Percentiles rank a stretch among this genome's conserved stretches.
Evolutionary conservation across 1,140 invertebrate genomes (phyloP).

Genomic region (Aphidius gifuensis): DNA sequence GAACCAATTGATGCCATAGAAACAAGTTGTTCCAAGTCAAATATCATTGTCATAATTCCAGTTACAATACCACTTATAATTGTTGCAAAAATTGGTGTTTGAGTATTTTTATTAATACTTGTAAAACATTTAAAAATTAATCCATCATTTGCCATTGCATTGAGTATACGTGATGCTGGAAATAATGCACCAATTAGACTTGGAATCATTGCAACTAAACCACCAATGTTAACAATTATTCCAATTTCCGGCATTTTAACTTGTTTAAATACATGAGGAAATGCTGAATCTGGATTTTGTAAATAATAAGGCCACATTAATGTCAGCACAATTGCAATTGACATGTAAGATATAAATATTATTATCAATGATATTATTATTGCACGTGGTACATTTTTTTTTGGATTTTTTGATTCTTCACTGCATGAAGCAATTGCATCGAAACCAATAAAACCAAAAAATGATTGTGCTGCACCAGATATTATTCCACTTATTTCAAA

Average conservation of each 20-base stretch:
- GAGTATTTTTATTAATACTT: slow-evolving; percentile 66
- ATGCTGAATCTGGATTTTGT: slow-evolving; percentile 75
- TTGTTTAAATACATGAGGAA: slow-evolving; percentile 76
- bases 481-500: no score
- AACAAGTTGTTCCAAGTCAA: slow-evolving; percentile 72
- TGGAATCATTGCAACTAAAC: slow-evolving; percentile 72
- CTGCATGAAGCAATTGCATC: slow-evolving; percentile 85
- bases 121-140: slow-evolving; percentile 75
- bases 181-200: slow-evolving; percentile 88
- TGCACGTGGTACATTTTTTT: slow-evolving; percentile 81
- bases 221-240: slow-evolving; percentile 84
- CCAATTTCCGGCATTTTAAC: slow-evolving; percentile 72
- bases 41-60: slow-evolving; percentile 79
- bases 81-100: slow-evolving; percentile 82
- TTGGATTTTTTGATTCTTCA: slow-evolving; percentile 83
- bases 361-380: slow-evolving; percentile 78
- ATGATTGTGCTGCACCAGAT: slow-evolving; percentile 77
- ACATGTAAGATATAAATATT: slow-evolving; percentile 81
- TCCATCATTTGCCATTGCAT: slow-evolving; percentile 87
- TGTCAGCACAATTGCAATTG: slow-evolving; percentile 79
- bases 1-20: slow-evolving; percentile 90
- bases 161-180: slow-evolving; percentile 80
- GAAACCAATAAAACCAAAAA: slow-evolving; percentile 89
- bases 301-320: slow-evolving; percentile 87
- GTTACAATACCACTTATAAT: slow-evolving; percentile 71